Evolutionary conservation across 2,888 invertebrate species (phyloP).

Genomic region (Scaptomyza tumidula): DNA sequence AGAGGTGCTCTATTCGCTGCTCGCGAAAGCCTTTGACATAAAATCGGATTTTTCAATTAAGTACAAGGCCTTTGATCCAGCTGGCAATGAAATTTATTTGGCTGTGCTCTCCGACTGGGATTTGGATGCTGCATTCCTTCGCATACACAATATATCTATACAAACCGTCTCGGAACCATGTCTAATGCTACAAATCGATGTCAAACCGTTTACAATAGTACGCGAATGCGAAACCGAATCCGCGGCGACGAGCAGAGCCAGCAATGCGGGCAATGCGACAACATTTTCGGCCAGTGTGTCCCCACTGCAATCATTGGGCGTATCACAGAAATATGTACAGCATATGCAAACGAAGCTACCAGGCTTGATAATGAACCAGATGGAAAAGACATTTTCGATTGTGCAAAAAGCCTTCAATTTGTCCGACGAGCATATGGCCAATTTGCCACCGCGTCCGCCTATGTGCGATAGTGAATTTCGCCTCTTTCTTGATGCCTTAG

Average conservation of each 20-base stretch:
- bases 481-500: slow-evolving; percentile 94
- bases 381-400: slow-evolving; percentile 94
- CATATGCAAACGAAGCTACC: slow-evolving; percentile 89
- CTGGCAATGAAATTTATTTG: slow-evolving; percentile 94
- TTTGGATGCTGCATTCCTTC: slow-evolving; percentile 97
- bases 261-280: slow-evolving; percentile 84
- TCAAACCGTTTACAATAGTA: slow-evolving; percentile 94
- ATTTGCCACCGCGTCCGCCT: slow-evolving; percentile 89
- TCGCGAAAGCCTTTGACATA: slow-evolving; percentile 97
- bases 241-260: slow-evolving; percentile 86
- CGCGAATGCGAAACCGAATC: slow-evolving; percentile 89
- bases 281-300: slow-evolving; percentile 73
- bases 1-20: slow-evolving; percentile 95
- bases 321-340: slow-evolving; percentile 84
- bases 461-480: slow-evolving; percentile 95
- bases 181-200: slow-evolving; percentile 94
- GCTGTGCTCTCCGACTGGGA: slow-evolving; percentile 98
- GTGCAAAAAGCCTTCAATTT: slow-evolving; percentile 93
- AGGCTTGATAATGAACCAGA: slow-evolving; percentile 93
- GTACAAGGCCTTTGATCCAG: slow-evolving; percentile 94
- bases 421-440: slow-evolving; percentile 89
- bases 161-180: slow-evolving; percentile 93
- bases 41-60: slow-evolving; percentile 96
- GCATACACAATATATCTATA: slow-evolving; percentile 89
- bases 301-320: slow-evolving; percentile 83